phyloP scores from a whole-genome alignment of 30 jellyfish, hydroid and myxozoan genomes.

The Hydractinia symbiolongicarpus region DNA sequence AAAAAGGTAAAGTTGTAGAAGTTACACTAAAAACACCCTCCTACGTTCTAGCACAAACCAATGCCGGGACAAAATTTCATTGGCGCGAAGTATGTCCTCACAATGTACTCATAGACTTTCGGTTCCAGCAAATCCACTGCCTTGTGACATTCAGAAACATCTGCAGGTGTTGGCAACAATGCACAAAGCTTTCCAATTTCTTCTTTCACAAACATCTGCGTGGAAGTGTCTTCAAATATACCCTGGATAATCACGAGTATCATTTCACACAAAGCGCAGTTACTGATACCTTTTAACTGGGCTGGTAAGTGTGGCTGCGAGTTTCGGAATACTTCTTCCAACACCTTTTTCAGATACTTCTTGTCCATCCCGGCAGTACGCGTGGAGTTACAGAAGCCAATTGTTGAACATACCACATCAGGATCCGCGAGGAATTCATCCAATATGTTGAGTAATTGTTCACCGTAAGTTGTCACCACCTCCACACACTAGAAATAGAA shows the following conservation, averaged over 20 bases:
- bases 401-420: neutral
- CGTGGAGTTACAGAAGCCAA: neutral
- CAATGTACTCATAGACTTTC: neutral
- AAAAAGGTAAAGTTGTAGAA: too few relatives aligned
- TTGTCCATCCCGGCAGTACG: too few relatives aligned
- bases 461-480: neutral
- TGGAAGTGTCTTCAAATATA: neutral
- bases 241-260: neutral
- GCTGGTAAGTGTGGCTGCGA: too few relatives aligned
- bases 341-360: too few relatives aligned
- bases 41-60: neutral
- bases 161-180: neutral
- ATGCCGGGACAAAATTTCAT: neutral
- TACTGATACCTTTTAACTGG: neutral
- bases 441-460: neutral
- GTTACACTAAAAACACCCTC: neutral
- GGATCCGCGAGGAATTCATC: slow-evolving; percentile 14
- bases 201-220: neutral
- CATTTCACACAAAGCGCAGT: slow-evolving; percentile 8
- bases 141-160: neutral
- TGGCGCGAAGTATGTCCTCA: slow-evolving; percentile 6
- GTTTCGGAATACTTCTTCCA: too few relatives aligned
- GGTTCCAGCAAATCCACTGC: slow-evolving; percentile 5
- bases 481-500: too few relatives aligned
- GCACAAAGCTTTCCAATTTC: neutral